Conservation (phyloP, 2,888 invertebrate species). For the Choreutis nemorana region DNA sequence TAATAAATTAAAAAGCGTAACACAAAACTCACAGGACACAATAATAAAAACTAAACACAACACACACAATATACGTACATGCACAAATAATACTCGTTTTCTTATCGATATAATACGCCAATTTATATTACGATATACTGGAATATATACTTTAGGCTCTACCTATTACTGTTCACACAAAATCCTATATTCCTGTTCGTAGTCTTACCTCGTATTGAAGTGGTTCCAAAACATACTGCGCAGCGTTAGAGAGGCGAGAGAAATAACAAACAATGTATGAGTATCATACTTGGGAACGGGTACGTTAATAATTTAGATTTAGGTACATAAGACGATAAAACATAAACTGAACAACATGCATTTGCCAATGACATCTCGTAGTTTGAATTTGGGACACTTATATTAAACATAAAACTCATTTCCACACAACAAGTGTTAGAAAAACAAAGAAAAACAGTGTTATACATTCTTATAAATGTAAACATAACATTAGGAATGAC, state of each 20-base stretch:
- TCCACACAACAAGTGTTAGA: conserved; percentile 20
- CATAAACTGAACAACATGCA: conserved; percentile 34
- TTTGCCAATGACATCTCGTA: conserved; percentile 26
- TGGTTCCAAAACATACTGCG: conserved; percentile 99
- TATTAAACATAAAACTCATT: conserved; percentile 9
- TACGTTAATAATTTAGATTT: conserved; percentile 29
- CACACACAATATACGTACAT: too few relatives aligned
- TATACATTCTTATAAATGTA: conserved; percentile 40
- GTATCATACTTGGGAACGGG: conserved; percentile 40
- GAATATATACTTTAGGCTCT: conserved; percentile 11
- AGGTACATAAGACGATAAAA: conserved; percentile 13
- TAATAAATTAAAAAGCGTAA: conserved; percentile 61
- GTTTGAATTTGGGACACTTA: conserved; percentile 8
- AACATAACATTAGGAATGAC: conserved; percentile 68
- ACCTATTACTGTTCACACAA: conserved; percentile 24
- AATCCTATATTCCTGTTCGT: conserved; percentile 34
- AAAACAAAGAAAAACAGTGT: conserved; percentile 44
- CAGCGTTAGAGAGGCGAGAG: conserved; percentile 80
- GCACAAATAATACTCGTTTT: too few relatives aligned
- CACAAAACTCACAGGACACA: conserved; percentile 71
- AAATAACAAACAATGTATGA: conserved; percentile 67
- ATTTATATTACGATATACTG: too few relatives aligned
- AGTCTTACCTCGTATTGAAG: conserved; percentile 97
- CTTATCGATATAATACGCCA: too few relatives aligned
- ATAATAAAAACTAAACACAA: conserved; percentile 22